These are phyloP conservation scores for Aegithalos caudatus DNA, from an alignment of 2,113 vertebrate genomes.

Conservation along the genomic window DNA sequence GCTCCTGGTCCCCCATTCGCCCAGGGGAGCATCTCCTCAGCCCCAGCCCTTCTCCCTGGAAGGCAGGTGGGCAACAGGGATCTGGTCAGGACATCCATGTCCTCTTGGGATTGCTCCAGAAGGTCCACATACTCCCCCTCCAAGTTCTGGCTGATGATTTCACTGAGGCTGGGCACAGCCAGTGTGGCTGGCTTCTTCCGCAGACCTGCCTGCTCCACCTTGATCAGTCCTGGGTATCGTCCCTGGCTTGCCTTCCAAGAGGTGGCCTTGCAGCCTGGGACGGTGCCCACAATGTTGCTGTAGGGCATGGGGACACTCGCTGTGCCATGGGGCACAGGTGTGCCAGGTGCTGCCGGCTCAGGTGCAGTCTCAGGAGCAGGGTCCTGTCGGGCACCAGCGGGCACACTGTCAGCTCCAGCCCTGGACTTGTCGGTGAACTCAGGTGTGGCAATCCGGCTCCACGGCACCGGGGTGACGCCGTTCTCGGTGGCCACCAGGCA, in stretches of 20 bases:
- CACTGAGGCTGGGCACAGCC: constrained; percentile 69
- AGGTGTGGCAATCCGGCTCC: constrained; percentile 80
- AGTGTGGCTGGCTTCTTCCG: constrained; percentile 23
- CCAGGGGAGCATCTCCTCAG: not conserved
- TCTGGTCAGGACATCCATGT: not conserved
- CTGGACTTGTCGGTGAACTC: constrained; percentile 75
- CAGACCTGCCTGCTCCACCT: constrained; percentile 67
- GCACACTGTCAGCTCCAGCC: not conserved
- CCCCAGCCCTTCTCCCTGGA: fast-evolving
- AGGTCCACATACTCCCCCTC: constrained; percentile 87
- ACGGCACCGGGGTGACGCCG: constrained; percentile 77
- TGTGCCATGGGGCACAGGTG: not conserved
- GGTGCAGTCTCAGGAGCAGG: not conserved
- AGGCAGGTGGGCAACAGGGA: not conserved
- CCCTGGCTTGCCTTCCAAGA: constrained; percentile 55
- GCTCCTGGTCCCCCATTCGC: not conserved
- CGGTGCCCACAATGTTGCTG: not conserved
- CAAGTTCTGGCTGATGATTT: constrained; percentile 73
- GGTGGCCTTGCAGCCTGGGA: constrained; percentile 71
- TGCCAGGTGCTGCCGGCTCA: not conserved
- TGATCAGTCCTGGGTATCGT: constrained; percentile 70
- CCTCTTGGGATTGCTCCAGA: constrained; percentile 77
- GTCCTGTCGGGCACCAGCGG: not conserved
- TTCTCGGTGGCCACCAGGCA: constrained; percentile 83
- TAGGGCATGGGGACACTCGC: not conserved